A percentile compares a stretch with the other conserved stretches of the same genome.
phyloP scores from a whole-genome alignment of 2,888 invertebrate species.

The Podabrus alpinus region DNA sequence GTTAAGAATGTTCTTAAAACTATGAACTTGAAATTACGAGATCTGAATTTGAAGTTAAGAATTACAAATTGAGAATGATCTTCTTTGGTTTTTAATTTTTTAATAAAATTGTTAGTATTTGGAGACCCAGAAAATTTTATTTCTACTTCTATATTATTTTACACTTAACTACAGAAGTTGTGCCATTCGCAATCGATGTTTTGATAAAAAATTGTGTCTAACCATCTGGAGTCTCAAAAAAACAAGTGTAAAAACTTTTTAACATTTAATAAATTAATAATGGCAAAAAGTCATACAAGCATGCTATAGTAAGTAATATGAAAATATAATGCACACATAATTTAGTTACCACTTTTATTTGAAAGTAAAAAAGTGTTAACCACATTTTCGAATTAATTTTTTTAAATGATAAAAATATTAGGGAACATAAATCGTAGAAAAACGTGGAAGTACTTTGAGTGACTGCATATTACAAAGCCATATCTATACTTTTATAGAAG shows the following conservation, averaged over 20 bases:
- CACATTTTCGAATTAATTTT: background rate
- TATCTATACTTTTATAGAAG: background rate
- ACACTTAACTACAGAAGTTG: too few relatives aligned
- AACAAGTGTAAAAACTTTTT: background rate
- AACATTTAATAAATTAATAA: background rate
- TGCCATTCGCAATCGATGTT: too few relatives aligned
- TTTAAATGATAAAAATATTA: background rate
- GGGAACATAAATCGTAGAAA: background rate
- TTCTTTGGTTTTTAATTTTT: too few relatives aligned
- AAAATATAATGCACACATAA: background rate
- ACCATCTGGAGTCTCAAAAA: background rate
- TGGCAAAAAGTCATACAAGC: background rate
- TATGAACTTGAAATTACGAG: too few relatives aligned
- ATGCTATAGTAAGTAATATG: background rate
- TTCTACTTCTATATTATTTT: too few relatives aligned
- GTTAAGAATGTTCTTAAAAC: too few relatives aligned
- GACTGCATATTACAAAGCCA: background rate
- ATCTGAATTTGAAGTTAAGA: too few relatives aligned
- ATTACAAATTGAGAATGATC: too few relatives aligned
- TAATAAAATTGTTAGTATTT: too few relatives aligned
- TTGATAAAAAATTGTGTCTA: too few relatives aligned
- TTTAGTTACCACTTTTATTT: background rate
- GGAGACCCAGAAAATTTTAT: too few relatives aligned
- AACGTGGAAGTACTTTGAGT: background rate
- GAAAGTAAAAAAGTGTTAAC: background rate